A percentile compares a stretch with the other conserved stretches of the same genome.
Evolutionary conservation across 1,140 invertebrate species (phyloP).

Genomic region (Meloidogyne floridensis): DNA sequence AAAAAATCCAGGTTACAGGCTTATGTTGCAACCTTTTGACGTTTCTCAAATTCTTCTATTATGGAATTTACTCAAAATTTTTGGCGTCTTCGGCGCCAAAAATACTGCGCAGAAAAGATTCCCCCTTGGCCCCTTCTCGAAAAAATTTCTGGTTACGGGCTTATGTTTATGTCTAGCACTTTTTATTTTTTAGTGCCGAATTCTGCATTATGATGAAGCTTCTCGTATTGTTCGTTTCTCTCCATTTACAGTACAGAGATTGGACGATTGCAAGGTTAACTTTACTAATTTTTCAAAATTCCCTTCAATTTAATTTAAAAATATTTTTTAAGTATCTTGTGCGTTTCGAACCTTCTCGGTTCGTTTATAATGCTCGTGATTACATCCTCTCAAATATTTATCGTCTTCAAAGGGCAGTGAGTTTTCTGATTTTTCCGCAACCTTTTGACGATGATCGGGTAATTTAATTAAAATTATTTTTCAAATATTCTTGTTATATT

Average conservation of each 20-base stretch:
- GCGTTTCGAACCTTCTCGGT: slow-evolving; percentile 15
- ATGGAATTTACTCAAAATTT: too few relatives aligned
- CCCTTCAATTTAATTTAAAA: neutral
- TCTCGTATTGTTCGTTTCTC: slow-evolving; percentile 12
- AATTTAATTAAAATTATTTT: neutral
- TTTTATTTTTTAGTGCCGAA: slow-evolving; percentile 24
- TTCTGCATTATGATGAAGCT: slow-evolving; percentile 14
- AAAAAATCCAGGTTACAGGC: too few relatives aligned
- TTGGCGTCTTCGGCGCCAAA: too few relatives aligned
- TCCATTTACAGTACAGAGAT: neutral
- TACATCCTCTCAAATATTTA: neutral
- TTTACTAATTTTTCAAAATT: neutral
- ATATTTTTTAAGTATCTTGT: neutral
- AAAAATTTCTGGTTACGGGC: too few relatives aligned
- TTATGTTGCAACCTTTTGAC: too few relatives aligned
- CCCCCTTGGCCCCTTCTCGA: too few relatives aligned
- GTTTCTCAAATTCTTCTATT: too few relatives aligned
- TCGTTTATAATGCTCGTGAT: slow-evolving; percentile 8
- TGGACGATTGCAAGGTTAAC: neutral
- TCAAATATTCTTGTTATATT: neutral
- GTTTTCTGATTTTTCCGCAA: slow-evolving; percentile 20
- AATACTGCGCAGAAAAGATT: too few relatives aligned
- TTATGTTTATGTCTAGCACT: neutral
- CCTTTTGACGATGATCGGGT: slow-evolving; percentile 9
- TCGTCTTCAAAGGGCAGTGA: neutral